Percentiles rank a stretch among this genome's conserved stretches.
phyloP scores from a whole-genome alignment of 1,140 invertebrate genomes.

The Drosophila biarmipes region DNA sequence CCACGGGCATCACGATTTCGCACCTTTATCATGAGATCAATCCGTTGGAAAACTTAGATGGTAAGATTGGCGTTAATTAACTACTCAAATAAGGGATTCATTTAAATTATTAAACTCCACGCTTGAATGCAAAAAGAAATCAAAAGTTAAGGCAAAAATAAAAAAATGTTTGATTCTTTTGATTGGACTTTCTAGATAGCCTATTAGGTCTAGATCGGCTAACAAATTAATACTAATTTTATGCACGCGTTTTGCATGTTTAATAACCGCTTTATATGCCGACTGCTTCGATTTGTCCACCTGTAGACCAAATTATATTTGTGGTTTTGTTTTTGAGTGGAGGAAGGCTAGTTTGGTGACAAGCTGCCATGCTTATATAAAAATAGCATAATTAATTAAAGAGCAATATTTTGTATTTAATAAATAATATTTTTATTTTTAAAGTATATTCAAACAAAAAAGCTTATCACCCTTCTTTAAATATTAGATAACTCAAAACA shows the following conservation, averaged over 20 bases:
- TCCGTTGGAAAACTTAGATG: background rate
- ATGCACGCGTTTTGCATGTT: constrained; percentile 74
- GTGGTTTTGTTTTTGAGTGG: constrained; percentile 1
- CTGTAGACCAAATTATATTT: constrained; percentile 1
- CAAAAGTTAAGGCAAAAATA: background rate
- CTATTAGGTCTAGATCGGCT: constrained; percentile 28
- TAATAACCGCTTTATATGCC: constrained; percentile 36
- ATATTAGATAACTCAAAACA: constrained; percentile 3
- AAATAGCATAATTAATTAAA: background rate
- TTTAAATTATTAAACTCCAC: constrained; percentile 1
- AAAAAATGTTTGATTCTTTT: constrained; percentile 26
- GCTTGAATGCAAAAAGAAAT: constrained; percentile 9
- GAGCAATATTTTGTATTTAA: no score
- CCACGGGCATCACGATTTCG: constrained; percentile 40
- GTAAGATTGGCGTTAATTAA: constrained; percentile 27
- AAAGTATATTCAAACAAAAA: background rate
- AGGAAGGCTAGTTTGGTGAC: constrained; percentile 4
- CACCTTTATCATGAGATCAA: constrained; percentile 48
- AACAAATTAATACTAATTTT: constrained; percentile 65
- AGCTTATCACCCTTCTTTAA: background rate
- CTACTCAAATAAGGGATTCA: constrained; percentile 21
- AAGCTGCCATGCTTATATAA: background rate
- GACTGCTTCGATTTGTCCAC: background rate
- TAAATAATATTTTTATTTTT: background rate
- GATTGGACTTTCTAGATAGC: constrained; percentile 7